Percentiles rank a stretch among this genome's conserved stretches.
phyloP scores from a whole-genome alignment of 92 coral and sea anemone species.

The Parazoanthus atlanticus region DNA sequence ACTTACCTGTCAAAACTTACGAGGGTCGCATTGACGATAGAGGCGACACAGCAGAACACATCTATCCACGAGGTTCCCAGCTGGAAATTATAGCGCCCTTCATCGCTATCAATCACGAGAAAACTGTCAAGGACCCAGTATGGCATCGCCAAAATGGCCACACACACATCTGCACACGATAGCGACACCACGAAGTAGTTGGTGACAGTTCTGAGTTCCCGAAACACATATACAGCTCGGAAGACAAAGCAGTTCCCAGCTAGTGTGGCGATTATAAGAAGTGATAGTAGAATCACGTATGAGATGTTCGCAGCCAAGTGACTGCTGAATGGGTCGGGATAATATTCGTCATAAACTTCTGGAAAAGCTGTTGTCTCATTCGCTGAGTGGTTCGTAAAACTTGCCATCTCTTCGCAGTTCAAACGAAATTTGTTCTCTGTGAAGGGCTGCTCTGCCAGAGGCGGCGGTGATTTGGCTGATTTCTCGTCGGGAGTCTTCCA shows the following conservation, averaged over 20 bases:
- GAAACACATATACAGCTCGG: slow-evolving; percentile 77
- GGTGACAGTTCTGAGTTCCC: slow-evolving; percentile 86
- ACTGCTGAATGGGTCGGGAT: neutral
- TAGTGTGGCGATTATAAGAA: slow-evolving; percentile 71
- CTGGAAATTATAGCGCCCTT: slow-evolving; percentile 43
- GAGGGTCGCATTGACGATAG: slow-evolving; percentile 77
- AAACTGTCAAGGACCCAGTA: slow-evolving; percentile 66
- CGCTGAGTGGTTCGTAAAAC: neutral
- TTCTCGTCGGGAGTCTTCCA: neutral
- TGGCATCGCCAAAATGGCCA: slow-evolving; percentile 83
- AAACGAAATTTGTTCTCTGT: neutral
- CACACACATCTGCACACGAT: slow-evolving; percentile 81
- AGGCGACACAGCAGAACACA: slow-evolving; percentile 78
- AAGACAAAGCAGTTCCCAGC: slow-evolving; percentile 78
- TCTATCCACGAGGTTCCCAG: slow-evolving; percentile 79
- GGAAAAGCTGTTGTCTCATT: neutral
- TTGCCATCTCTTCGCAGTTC: slow-evolving; percentile 1
- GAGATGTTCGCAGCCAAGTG: slow-evolving; percentile 38
- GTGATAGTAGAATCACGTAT: slow-evolving; percentile 55
- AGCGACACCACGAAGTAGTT: slow-evolving; percentile 81
- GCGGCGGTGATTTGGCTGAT: neutral
- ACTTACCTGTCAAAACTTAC: slow-evolving; percentile 76
- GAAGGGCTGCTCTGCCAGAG: neutral
- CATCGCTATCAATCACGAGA: slow-evolving; percentile 39
- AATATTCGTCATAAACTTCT: neutral